Evolutionary conservation across 1,140 invertebrate species (phyloP).

Genomic region (Globodera rostochiensis): DNA sequence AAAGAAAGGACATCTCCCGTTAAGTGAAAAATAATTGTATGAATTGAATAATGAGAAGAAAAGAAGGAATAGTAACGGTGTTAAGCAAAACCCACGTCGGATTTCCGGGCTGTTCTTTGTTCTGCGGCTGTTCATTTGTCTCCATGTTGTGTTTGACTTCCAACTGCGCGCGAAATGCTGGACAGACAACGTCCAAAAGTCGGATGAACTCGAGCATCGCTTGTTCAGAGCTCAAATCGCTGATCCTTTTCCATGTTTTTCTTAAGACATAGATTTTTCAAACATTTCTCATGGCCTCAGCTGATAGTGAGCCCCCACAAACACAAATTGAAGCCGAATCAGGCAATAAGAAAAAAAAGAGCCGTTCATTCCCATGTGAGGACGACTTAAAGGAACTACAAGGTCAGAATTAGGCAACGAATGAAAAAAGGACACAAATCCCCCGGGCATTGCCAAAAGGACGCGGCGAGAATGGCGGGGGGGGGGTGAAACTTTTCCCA

Average conservation of each 20-base stretch:
- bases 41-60: neutral
- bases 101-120: constrained; percentile 21
- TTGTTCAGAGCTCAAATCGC: constrained; percentile 80
- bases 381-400: neutral
- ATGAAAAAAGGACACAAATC: neutral
- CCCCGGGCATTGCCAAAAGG: neutral
- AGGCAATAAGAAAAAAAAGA: neutral
- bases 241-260: constrained; percentile 87
- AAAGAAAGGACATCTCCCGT: constrained; percentile 23
- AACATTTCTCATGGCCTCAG: neutral
- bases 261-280: constrained; percentile 65
- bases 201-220: constrained; percentile 90
- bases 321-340: neutral
- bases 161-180: constrained; percentile 84
- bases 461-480: too few species aligned
- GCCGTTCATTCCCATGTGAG: neutral
- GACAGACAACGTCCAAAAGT: constrained; percentile 80
- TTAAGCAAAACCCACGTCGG: neutral
- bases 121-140: constrained; percentile 67
- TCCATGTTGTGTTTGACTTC: constrained; percentile 79
- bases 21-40: constrained; percentile 24
- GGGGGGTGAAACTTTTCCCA: neutral
- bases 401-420: neutral
- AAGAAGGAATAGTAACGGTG: neutral
- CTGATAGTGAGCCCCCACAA: too few species aligned